These are phyloP conservation scores for Acrocephalus scirpaceus DNA, from an alignment of 2,797 vertebrate species.

Conservation along the genomic window DNA sequence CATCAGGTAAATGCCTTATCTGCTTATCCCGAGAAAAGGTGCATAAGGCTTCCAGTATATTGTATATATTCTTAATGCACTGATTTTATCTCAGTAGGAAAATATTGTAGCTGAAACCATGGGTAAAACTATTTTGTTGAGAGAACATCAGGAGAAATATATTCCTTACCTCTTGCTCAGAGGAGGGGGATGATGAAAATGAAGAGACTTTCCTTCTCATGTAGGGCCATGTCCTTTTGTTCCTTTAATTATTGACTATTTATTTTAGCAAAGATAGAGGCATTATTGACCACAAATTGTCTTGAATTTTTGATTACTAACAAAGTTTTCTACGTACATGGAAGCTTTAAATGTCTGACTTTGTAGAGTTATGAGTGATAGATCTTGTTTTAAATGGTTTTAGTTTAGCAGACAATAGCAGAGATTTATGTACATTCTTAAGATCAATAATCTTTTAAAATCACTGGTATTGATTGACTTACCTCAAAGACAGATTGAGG, in stretches of 20 bases:
- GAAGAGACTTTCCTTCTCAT: neutral
- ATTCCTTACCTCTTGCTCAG: neutral
- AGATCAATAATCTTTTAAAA: neutral
- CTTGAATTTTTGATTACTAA: neutral
- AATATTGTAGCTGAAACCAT: neutral
- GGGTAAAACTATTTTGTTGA: neutral
- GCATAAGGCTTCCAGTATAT: neutral
- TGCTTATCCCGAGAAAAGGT: neutral
- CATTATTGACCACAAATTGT: neutral
- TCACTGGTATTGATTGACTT: neutral
- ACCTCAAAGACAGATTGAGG: neutral
- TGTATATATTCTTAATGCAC: neutral
- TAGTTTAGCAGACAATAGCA: neutral
- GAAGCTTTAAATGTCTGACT: neutral
- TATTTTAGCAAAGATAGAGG: slow-evolving; percentile 1
- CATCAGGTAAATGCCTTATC: neutral
- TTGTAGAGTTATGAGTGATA: neutral
- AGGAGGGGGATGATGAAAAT: neutral
- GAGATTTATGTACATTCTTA: neutral
- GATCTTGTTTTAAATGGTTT: neutral
- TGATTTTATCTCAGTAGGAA: neutral
- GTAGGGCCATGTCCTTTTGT: neutral
- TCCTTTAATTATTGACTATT: slow-evolving; percentile 9
- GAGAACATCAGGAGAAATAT: neutral
- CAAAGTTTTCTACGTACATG: neutral